A percentile compares a stretch with the other conserved stretches of the same genome.
Evolutionary conservation across 2,113 vertebrate species (phyloP).

Genomic region (Ia io): DNA sequence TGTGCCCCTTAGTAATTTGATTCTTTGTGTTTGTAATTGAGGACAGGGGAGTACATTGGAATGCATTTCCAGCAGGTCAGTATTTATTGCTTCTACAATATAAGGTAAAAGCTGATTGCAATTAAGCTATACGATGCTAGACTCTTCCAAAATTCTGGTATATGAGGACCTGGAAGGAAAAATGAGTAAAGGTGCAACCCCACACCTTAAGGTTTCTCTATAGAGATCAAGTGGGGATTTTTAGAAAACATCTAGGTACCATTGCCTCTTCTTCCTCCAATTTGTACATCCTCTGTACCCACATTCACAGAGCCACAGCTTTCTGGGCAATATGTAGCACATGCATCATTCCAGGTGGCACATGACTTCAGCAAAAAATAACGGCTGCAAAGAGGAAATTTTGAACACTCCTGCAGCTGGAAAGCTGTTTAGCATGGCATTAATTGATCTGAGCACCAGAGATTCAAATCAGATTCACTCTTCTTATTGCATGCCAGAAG

Average conservation of each 20-base stretch:
- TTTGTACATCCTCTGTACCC: background rate
- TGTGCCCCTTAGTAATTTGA: background rate
- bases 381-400: background rate
- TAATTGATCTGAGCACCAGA: background rate
- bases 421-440: background rate
- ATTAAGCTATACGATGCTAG: background rate
- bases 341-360: background rate
- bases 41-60: background rate
- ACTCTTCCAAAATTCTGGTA: background rate
- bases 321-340: background rate
- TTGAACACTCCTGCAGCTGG: background rate
- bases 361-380: conserved; percentile 12
- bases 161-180: background rate
- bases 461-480: background rate
- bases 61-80: conserved; percentile 23
- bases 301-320: background rate
- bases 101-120: background rate
- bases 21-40: background rate
- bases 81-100: conserved; percentile 38
- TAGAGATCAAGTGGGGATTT: background rate
- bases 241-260: background rate
- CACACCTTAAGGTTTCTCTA: background rate
- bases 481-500: conserved; percentile 40
- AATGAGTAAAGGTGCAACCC: background rate
- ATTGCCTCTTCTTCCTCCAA: background rate